Evolutionary conservation across 2,113 vertebrate genomes (phyloP).

Genomic region (Carlito syrichta): DNA sequence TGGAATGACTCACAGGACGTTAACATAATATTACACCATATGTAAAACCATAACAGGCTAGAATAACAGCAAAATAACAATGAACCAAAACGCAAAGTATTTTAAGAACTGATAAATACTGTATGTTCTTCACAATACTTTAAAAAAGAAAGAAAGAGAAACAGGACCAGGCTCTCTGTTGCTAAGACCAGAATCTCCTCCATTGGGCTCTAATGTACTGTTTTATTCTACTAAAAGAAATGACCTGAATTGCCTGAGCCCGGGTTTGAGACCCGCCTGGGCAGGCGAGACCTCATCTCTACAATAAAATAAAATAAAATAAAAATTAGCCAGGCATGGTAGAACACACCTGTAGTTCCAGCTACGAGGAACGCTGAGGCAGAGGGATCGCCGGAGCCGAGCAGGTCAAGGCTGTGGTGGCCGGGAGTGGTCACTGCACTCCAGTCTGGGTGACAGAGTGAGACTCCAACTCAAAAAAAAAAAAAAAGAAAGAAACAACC

Average conservation of each 20-base stretch:
- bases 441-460: too few species aligned
- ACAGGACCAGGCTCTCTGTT: not conserved
- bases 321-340: too few species aligned
- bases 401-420: too few species aligned
- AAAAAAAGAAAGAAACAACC: not conserved
- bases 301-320: too few species aligned
- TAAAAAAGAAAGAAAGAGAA: not conserved
- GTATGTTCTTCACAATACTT: not conserved
- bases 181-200: not conserved
- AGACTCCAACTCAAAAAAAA: too few species aligned
- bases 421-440: too few species aligned
- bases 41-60: not conserved
- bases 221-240: not conserved
- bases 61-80: not conserved
- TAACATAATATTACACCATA: not conserved
- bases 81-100: constrained; percentile 13
- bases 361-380: too few species aligned
- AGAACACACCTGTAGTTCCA: too few species aligned
- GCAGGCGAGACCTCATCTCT: too few species aligned
- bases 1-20: not conserved
- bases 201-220: not conserved
- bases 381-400: too few species aligned
- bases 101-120: not conserved
- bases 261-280: too few species aligned
- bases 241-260: too few species aligned